Conservation (phyloP, 2,888 invertebrate species). For the Magallana nippona region DNA sequence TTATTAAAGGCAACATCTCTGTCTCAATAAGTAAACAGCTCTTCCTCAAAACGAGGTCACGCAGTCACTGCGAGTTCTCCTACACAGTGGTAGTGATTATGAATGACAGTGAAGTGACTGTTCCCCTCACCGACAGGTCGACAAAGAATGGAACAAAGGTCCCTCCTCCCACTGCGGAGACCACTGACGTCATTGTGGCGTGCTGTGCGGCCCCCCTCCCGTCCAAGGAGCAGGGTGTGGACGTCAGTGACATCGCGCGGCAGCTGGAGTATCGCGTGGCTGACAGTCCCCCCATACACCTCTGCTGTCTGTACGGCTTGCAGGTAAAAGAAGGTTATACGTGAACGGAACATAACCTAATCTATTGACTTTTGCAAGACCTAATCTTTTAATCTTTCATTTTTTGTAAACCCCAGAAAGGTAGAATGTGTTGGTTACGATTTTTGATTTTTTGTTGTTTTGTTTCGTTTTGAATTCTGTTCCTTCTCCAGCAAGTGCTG, state of each 20-base stretch:
- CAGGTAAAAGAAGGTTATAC: constrained; percentile 60
- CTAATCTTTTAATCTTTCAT: too few species aligned
- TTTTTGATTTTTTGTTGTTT: too few species aligned
- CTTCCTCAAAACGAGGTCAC: constrained; percentile 5
- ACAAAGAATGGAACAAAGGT: neutral
- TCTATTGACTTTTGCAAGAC: too few species aligned
- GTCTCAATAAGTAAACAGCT: neutral
- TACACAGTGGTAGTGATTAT: neutral
- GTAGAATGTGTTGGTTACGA: too few species aligned
- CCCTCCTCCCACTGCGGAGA: neutral
- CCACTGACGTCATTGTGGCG: neutral
- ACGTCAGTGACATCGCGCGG: neutral
- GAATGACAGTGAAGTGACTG: neutral
- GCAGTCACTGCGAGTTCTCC: neutral
- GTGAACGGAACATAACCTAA: too few species aligned
- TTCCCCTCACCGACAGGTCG: constrained; percentile 4
- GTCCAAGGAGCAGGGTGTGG: neutral
- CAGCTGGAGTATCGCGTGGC: constrained; percentile 65
- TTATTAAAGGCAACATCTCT: neutral
- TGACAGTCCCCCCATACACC: constrained; percentile 65
- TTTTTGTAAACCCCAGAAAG: too few species aligned
- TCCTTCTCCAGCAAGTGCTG: constrained; percentile 67
- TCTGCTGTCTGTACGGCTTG: constrained; percentile 68
- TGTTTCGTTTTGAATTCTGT: too few species aligned
- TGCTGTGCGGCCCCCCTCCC: constrained; percentile 38